These are phyloP conservation scores for Toxotes chatareus DNA, from an alignment of 2,113 vertebrate species.

Conservation along the genomic window DNA sequence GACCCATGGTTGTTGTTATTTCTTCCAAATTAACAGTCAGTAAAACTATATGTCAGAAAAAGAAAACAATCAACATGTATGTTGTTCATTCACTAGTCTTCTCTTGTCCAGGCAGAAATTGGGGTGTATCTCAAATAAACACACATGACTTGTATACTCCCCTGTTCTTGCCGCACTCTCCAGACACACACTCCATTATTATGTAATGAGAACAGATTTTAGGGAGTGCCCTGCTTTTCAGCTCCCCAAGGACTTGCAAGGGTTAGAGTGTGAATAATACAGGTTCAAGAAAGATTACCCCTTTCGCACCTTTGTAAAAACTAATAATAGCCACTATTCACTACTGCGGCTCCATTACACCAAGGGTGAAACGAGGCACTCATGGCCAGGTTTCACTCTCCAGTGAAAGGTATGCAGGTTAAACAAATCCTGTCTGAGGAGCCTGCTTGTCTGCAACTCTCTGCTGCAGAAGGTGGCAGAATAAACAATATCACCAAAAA, in stretches of 20 bases:
- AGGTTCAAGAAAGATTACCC: neutral
- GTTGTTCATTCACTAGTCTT: neutral
- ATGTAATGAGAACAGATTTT: constrained; percentile 50
- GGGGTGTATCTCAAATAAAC: constrained; percentile 49
- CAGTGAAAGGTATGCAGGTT: constrained; percentile 27
- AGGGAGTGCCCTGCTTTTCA: constrained; percentile 28
- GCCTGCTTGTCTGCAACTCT: constrained; percentile 50
- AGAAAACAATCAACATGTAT: neutral
- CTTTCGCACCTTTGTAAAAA: neutral
- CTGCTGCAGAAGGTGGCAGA: constrained; percentile 1
- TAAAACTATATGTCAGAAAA: neutral
- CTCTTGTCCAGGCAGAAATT: constrained; percentile 47
- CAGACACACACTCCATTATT: constrained; percentile 43
- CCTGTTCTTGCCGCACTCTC: neutral
- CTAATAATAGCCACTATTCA: neutral
- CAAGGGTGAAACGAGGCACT: neutral
- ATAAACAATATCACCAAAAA: neutral
- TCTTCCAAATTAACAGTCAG: neutral
- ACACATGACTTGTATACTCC: constrained; percentile 42
- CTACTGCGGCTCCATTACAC: neutral
- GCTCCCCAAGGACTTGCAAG: neutral
- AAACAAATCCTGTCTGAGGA: constrained; percentile 32
- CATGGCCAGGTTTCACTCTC: constrained; percentile 46
- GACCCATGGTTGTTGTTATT: neutral
- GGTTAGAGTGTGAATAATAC: constrained; percentile 6